phyloP scores from a whole-genome alignment of 1,140 invertebrate species.

The Atta texana region DNA sequence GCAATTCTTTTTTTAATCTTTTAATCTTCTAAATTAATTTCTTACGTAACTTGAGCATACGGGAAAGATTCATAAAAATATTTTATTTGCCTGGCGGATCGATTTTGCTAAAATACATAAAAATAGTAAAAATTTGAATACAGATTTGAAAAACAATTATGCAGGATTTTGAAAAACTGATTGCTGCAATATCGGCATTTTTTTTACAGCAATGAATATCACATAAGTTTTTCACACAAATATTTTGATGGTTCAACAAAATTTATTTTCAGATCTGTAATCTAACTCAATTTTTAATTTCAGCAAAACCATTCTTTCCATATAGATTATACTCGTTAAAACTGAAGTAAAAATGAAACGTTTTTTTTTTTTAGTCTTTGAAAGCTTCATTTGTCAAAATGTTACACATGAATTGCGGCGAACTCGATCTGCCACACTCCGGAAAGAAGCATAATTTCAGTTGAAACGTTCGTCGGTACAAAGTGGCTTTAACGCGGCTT shows the following conservation, averaged over 20 bases:
- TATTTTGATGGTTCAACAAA: too few relatives aligned
- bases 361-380: not conserved
- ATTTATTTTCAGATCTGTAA: too few relatives aligned
- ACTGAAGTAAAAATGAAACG: not conserved
- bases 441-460: conserved; percentile 35
- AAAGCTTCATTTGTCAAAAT: not conserved
- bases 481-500: conserved; percentile 28
- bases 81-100: too few relatives aligned
- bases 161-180: too few relatives aligned
- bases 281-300: too few relatives aligned
- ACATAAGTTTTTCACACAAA: too few relatives aligned
- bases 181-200: too few relatives aligned
- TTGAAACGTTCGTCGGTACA: conserved; percentile 26
- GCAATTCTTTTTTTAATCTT: not conserved
- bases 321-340: not conserved
- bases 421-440: not conserved
- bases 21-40: not conserved
- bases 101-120: too few relatives aligned
- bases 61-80: not conserved
- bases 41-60: not conserved
- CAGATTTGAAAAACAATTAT: too few relatives aligned
- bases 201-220: too few relatives aligned
- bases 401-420: not conserved
- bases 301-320: not conserved
- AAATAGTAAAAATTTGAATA: too few relatives aligned